Conservation (phyloP, 2,888 invertebrate species). For the Diplolepis rosae region DNA sequence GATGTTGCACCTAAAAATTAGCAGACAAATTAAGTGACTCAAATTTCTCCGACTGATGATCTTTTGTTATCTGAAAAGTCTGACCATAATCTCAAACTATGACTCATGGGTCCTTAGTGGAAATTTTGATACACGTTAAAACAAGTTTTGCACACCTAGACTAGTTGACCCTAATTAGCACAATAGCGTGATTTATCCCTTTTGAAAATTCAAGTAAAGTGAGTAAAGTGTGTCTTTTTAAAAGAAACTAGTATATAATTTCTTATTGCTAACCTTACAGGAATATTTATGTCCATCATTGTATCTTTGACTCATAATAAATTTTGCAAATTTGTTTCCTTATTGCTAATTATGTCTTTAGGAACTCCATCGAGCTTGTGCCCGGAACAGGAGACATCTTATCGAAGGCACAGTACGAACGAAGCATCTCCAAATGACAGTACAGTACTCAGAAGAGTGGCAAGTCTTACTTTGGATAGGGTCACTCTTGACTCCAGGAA, state of each 20-base stretch:
- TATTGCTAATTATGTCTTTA: conserved; percentile 42
- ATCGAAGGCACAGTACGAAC: conserved; percentile 75
- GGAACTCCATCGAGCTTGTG: conserved; percentile 38
- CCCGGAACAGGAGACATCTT: conserved; percentile 38
- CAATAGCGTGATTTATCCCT: background rate
- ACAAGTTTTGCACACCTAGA: background rate
- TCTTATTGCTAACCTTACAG: background rate
- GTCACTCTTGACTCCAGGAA: conserved; percentile 81
- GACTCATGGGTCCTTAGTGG: background rate
- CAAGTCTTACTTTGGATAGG: conserved; percentile 86
- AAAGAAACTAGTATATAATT: background rate
- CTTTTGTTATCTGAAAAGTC: conserved; percentile 6
- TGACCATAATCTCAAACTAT: background rate
- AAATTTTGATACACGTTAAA: background rate
- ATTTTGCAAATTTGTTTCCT: background rate
- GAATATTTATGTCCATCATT: conserved; percentile 6
- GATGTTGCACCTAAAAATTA: no score
- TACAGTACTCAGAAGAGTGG: conserved; percentile 88
- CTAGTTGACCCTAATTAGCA: background rate
- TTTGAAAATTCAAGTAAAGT: background rate
- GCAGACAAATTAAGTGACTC: no score
- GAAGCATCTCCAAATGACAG: conserved; percentile 77
- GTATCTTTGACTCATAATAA: background rate
- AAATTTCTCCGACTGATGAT: background rate
- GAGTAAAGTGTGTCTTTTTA: background rate